phyloP scores from a whole-genome alignment of 2,113 vertebrate genomes.

The Hepsetus odoe region DNA sequence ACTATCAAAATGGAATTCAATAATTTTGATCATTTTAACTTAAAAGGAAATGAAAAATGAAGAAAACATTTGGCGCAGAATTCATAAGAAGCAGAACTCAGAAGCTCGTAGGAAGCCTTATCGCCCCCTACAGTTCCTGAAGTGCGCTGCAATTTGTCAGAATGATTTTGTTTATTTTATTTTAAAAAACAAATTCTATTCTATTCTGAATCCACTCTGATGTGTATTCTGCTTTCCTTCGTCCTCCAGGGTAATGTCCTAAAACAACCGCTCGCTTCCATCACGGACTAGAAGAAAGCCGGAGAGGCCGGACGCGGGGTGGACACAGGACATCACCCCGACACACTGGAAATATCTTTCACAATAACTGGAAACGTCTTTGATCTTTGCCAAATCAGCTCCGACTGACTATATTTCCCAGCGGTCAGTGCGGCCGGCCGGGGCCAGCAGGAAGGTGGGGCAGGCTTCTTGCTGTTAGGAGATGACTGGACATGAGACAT shows the following conservation, averaged over 20 bases:
- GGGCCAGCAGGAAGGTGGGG: not conserved
- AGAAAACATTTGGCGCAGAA: no score
- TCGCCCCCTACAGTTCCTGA: no score
- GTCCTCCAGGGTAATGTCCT: slow-evolving; percentile 53
- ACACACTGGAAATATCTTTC: slow-evolving; percentile 53
- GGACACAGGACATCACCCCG: slow-evolving; percentile 38
- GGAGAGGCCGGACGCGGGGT: slow-evolving; percentile 25
- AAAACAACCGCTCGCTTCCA: slow-evolving; percentile 17
- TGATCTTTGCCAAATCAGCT: slow-evolving; percentile 46
- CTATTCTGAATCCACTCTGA: no score
- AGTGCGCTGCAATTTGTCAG: no score
- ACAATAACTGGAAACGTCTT: slow-evolving; percentile 58
- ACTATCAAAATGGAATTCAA: no score
- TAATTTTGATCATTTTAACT: no score
- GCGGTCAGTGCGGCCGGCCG: slow-evolving; percentile 24
- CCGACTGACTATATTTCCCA: slow-evolving; percentile 53
- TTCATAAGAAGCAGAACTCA: no score
- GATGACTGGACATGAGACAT: slow-evolving; percentile 30
- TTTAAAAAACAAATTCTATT: no score
- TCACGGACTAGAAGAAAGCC: slow-evolving; percentile 33
- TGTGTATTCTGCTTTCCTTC: slow-evolving; percentile 19
- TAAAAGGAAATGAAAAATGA: no score
- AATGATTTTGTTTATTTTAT: no score
- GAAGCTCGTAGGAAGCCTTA: no score
- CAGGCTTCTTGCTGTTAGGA: slow-evolving; percentile 26